Conservation (phyloP, 2,888 invertebrate species). For the Hypolimnas misippus region DNA sequence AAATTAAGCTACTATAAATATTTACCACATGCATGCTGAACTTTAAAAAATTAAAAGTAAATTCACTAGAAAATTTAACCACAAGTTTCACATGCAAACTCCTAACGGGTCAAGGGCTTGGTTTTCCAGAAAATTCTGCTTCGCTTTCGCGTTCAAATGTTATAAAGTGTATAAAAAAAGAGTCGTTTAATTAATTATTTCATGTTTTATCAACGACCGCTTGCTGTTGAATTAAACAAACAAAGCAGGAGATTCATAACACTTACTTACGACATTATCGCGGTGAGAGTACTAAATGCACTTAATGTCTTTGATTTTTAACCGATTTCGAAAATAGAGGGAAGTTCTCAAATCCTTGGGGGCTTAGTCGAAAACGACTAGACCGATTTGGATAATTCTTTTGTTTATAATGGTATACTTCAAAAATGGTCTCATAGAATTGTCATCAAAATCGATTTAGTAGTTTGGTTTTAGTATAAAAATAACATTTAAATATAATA, state of each 20-base stretch:
- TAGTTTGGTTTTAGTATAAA: no score
- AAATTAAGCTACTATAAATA: not conserved
- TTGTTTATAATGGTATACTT: no score
- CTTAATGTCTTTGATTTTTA: no score
- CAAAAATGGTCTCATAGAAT: no score
- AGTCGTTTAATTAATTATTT: not conserved
- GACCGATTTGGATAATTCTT: no score
- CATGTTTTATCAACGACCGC: not conserved
- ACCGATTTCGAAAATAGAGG: no score
- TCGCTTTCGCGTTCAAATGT: not conserved
- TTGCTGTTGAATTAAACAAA: not conserved
- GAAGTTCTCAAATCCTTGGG: no score
- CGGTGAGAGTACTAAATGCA: not conserved
- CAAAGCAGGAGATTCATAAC: not conserved
- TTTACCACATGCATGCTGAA: not conserved
- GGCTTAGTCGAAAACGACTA: no score
- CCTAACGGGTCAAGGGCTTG: conserved; percentile 13
- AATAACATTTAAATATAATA: no score
- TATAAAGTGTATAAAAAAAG: conserved; percentile 1
- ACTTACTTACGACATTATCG: not conserved
- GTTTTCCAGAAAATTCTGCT: not conserved
- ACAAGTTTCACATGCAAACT: conserved; percentile 3
- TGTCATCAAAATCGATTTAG: no score
- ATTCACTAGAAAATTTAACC: not conserved
- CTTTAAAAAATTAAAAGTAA: not conserved